Base-by-base conservation (phyloP, 2,888 invertebrate genomes). In the Eustalomyia histrio region DNA sequence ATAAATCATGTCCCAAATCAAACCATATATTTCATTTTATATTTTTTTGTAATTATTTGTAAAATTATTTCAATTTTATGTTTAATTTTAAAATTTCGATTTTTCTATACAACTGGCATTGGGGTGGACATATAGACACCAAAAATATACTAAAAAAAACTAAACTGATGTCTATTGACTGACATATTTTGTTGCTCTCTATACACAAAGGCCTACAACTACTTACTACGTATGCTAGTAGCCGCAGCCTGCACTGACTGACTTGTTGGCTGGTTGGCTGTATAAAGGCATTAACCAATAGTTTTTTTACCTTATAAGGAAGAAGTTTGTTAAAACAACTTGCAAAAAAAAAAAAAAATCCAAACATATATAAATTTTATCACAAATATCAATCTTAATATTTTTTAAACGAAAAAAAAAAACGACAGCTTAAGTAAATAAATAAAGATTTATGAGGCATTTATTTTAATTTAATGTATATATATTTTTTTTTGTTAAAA, bases 391-490 rank as follows among this genome's bases (percentile, higher is more conserved):
- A 74, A 78, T 74, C 76, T 78, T 73, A 76, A 80, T 76, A 73
- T 76, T 72, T 69, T 64, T 50, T 58, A 35, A 50, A 24, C 43
- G 17, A 17, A 16, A 61, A 35, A 73, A 47, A 18, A 50, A 57
- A 63, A 52, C 68, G 73, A 60, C 65, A 65, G 43, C 9, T 81
- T 73, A 67, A 76, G 72, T 80, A 72, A 78, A 78, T 76, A 73
- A 76, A 73, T 68, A 74, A 67, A 78, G 81, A 78, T 81, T 81
- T 81, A 81, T 81, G 81, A 78, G 81, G 17, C 52, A 63, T 65
- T 75, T 79, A 69, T 80, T 80, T 80, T 72, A 72, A 68, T 67
- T 80, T 76, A 29, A 35, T 69, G 29, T 50, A 71, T n/a, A 14
- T n/a, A n/a, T n/a, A 43, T 47, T 76, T 64, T 76, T 35, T 68